Evolutionary conservation across 2,797 vertebrate genomes (phyloP).

Genomic region (Clarias platycephalus): DNA sequence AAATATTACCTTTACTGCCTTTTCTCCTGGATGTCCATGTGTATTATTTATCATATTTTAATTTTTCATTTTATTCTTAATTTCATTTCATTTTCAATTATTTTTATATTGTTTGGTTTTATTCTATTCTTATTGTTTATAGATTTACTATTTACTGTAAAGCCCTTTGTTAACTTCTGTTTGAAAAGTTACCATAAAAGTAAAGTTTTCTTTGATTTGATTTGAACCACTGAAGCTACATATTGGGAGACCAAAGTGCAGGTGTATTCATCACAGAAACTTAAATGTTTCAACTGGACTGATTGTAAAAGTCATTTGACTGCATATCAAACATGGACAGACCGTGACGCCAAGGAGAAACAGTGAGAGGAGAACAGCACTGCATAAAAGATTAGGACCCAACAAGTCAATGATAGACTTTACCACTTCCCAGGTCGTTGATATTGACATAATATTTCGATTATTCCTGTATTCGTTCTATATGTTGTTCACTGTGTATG

Average conservation of each 20-base stretch:
- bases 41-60: no score
- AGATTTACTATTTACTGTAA: no score
- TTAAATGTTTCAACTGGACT: not conserved
- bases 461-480: not conserved
- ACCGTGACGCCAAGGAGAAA: not conserved
- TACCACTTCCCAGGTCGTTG: no score
- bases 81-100: no score
- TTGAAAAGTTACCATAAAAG: no score
- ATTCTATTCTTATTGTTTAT: no score
- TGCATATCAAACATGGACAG: not conserved
- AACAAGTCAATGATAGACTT: not conserved
- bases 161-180: no score
- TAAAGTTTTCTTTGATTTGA: no score
- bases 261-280: not conserved
- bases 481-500: not conserved
- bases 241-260: not conserved
- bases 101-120: no score
- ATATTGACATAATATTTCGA: not conserved
- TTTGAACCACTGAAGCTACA: not conserved
- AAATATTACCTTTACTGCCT: no score
- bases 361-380: not conserved
- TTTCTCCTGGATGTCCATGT: no score
- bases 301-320: not conserved
- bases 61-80: no score
- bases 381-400: not conserved